Conservation (phyloP, 2,888 invertebrate genomes). For the Eupithecia subfuscata region DNA sequence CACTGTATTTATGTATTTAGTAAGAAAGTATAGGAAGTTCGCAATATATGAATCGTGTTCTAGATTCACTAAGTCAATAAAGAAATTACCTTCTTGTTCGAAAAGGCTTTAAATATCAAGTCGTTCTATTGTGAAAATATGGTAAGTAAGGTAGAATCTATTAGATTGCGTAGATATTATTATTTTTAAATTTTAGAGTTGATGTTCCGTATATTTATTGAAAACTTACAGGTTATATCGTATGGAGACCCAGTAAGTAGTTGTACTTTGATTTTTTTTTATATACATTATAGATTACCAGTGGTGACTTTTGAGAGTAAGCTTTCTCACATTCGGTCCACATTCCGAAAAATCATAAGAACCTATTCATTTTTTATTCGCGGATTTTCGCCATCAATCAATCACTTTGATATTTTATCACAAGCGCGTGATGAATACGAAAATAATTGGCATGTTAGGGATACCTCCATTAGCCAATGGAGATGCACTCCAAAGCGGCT, state of each 20-base stretch:
- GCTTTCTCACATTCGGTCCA: neutral
- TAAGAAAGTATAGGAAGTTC: neutral
- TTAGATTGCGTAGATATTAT: neutral
- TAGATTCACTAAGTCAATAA: neutral
- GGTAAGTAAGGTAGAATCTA: neutral
- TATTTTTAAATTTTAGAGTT: neutral
- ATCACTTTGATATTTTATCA: neutral
- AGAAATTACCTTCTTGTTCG: neutral
- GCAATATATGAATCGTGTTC: neutral
- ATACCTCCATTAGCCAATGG: slow-evolving; percentile 33
- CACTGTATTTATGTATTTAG: slow-evolving; percentile 20
- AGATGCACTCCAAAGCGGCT: slow-evolving; percentile 32
- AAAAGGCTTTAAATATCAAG: neutral
- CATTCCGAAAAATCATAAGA: neutral
- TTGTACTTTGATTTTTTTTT: neutral
- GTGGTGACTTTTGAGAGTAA: neutral
- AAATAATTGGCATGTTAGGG: slow-evolving; percentile 10
- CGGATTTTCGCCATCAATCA: neutral
- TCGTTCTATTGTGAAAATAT: neutral
- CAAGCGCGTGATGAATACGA: neutral
- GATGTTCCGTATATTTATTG: too few species aligned
- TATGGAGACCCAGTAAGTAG: neutral
- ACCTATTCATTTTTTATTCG: neutral
- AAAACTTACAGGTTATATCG: neutral
- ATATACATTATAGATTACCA: neutral